Evolutionary conservation across 2,113 vertebrate genomes (phyloP).

Genomic region (Dryoscopus gambensis): DNA sequence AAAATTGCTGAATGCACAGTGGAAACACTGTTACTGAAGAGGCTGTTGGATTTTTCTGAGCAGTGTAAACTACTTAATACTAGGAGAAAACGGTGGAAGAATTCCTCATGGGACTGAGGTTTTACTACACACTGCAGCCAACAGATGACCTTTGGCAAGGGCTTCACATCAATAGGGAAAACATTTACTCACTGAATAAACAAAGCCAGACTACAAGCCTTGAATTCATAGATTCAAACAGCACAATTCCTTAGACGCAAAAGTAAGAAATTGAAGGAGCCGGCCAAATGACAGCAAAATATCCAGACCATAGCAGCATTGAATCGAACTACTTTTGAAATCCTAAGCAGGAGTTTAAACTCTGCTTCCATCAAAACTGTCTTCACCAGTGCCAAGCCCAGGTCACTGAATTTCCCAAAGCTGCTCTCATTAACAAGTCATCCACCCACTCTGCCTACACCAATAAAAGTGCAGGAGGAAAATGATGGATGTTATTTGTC

Average conservation of each 20-base stretch:
- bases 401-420: background rate
- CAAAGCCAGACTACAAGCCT: background rate
- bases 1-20: background rate
- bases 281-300: background rate
- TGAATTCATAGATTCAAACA: background rate
- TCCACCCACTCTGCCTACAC: background rate
- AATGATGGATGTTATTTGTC: background rate
- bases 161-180: background rate
- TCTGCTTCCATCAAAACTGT: background rate
- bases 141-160: slow-evolving; percentile 23
- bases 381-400: background rate
- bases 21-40: background rate
- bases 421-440: background rate
- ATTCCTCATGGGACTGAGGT: background rate
- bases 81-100: background rate
- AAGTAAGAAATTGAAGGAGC: background rate
- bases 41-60: background rate
- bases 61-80: background rate
- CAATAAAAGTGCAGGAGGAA: background rate
- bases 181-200: slow-evolving; percentile 45
- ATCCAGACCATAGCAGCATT: background rate
- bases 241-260: background rate
- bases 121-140: background rate
- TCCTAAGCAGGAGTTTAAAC: background rate
- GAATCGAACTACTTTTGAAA: background rate